Evolutionary conservation across 2,888 invertebrate species (phyloP).

Genomic region (Leucozona laternaria): DNA sequence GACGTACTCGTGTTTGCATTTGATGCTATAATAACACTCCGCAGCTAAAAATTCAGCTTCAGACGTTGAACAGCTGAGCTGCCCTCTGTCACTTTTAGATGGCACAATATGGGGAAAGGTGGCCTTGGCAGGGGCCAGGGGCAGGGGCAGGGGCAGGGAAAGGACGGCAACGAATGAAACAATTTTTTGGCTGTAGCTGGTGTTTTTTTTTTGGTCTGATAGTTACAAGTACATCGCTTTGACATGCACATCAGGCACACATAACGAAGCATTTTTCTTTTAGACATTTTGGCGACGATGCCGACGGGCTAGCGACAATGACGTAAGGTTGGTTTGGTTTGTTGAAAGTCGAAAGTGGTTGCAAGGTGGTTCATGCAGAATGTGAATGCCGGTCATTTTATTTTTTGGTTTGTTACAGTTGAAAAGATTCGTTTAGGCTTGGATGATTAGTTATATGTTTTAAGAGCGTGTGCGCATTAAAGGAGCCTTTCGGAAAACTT

Average conservation of each 20-base stretch:
- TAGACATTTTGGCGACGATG: slow-evolving; percentile 63
- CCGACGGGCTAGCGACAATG: slow-evolving; percentile 32
- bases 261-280: slow-evolving; percentile 36
- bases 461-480: background rate
- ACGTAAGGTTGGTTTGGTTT: slow-evolving; percentile 18
- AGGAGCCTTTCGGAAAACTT: background rate
- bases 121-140: background rate
- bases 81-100: slow-evolving; percentile 32
- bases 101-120: slow-evolving; percentile 19
- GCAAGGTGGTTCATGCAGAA: slow-evolving; percentile 42
- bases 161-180: slow-evolving; percentile 48
- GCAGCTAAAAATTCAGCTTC: slow-evolving; percentile 11
- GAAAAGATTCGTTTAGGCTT: background rate
- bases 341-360: slow-evolving; percentile 7
- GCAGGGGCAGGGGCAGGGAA: background rate
- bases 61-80: slow-evolving; percentile 31
- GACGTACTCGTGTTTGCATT: slow-evolving; percentile 39
- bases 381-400: background rate
- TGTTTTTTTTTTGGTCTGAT: slow-evolving; percentile 58
- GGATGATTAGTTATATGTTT: background rate
- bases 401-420: background rate
- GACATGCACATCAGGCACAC: slow-evolving; percentile 49
- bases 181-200: slow-evolving; percentile 56
- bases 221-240: slow-evolving; percentile 47
- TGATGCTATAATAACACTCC: slow-evolving; percentile 62